phyloP scores from a whole-genome alignment of 2,888 invertebrate species.

The Aproaerema taeniolella region DNA sequence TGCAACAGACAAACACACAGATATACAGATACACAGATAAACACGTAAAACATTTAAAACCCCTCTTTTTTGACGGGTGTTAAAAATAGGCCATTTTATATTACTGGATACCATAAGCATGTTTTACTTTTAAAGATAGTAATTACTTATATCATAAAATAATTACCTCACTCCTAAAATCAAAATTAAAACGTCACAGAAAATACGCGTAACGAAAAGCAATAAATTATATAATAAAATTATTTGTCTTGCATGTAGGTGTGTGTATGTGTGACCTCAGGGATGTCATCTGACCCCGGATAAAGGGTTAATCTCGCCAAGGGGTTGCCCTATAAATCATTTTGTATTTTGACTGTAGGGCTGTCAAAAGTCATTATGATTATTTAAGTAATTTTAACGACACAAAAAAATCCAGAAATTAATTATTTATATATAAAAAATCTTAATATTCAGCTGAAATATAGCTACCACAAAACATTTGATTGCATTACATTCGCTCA shows the following conservation, averaged over 20 bases:
- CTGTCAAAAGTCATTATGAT: too few relatives aligned
- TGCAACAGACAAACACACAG: too few relatives aligned
- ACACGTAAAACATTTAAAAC: too few relatives aligned
- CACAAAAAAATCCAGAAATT: background rate
- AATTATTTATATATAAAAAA: background rate
- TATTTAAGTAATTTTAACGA: too few relatives aligned
- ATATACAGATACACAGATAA: too few relatives aligned
- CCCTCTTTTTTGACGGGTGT: too few relatives aligned
- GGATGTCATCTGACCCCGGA: conserved; percentile 56
- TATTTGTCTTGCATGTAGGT: conserved; percentile 27
- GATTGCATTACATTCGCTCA: background rate
- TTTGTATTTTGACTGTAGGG: conserved; percentile 52
- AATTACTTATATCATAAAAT: too few relatives aligned
- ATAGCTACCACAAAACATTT: background rate
- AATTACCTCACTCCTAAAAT: too few relatives aligned
- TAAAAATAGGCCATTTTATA: too few relatives aligned
- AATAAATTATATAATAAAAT: conserved; percentile 53
- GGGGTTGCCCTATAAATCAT: conserved; percentile 74
- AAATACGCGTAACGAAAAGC: conserved; percentile 44
- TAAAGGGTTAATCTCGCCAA: conserved; percentile 67
- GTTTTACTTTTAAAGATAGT: too few relatives aligned
- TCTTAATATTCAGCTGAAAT: background rate
- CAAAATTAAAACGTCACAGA: too few relatives aligned
- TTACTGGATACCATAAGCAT: too few relatives aligned
- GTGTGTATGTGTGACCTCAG: conserved; percentile 35